Percentiles rank a stretch among this genome's conserved stretches.
phyloP scores from a whole-genome alignment of 1,140 invertebrate genomes.

The Tigriopus japonicus region DNA sequence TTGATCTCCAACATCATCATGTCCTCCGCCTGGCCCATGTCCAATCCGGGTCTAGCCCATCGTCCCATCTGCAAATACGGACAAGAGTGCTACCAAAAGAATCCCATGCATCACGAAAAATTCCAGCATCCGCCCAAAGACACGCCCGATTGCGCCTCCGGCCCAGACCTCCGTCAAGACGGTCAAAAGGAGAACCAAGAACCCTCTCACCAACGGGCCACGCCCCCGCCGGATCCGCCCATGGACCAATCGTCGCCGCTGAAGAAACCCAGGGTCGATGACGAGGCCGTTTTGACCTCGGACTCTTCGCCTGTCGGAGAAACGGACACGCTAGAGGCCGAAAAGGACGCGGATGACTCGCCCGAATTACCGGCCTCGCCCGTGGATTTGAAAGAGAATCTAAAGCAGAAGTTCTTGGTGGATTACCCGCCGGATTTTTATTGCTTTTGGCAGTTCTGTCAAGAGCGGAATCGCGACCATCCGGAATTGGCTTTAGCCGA shows the following conservation, averaged over 20 bases:
- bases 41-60: too few relatives aligned
- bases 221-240: neutral
- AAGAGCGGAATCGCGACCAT: constrained; percentile 36
- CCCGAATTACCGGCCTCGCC: neutral
- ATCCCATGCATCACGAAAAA: constrained; percentile 5
- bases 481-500: constrained; percentile 24
- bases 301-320: neutral
- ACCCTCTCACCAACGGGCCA: neutral
- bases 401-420: constrained; percentile 54
- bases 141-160: neutral
- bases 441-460: constrained; percentile 57
- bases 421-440: constrained; percentile 80
- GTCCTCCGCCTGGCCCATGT: too few relatives aligned
- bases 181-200: neutral
- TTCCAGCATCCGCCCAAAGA: constrained; percentile 7
- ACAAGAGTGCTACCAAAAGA: constrained; percentile 8
- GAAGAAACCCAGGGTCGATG: too few relatives aligned
- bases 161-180: neutral
- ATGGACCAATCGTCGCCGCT: too few relatives aligned
- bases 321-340: neutral
- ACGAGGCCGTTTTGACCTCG: neutral
- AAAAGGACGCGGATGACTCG: neutral
- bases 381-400: constrained; percentile 24
- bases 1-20: too few relatives aligned
- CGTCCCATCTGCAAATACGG: constrained; percentile 8